Base-by-base conservation (phyloP, 2,797 vertebrate species). In the Pitangus sulphuratus region DNA sequence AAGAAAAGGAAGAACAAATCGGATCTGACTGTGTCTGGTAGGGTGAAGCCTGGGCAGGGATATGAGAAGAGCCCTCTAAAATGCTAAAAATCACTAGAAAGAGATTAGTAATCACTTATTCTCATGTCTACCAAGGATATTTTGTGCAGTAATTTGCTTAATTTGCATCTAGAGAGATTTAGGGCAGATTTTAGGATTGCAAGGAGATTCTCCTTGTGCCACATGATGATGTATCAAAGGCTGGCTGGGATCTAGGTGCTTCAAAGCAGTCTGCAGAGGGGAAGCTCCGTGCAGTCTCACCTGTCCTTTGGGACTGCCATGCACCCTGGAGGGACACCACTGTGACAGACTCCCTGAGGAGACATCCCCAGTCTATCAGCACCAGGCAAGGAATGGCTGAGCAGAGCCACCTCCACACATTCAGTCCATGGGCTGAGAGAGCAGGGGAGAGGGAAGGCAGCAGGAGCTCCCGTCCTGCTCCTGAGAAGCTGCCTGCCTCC, bases 151-250 rank as follows among this genome's bases (percentile, higher is more conserved):
- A 85, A 91, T 65, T 77, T 51, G 12, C 33, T 85, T 83, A 30
- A 85, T 91, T 93, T 94, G 31, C 72, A 77, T 74, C 53, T 24
- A 8, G 22, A 80, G 76, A 91, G 47, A 85, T 83, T 94, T 83
- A 31, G 62, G 62, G 22, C 64, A 58, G 44, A 48, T 60, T 80
- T 83, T 87, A 71, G 56, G 44, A 70, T 33, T 85, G 60, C 64
- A 66, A 69, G 21, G 50, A 79, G 82, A 74, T 83, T 72, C 77
- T 69, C 33, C 68, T 51, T 66, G 68, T 56, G 21, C 62, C 50
- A 47, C 9, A 39, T 13, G 24, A 31, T 9, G 39, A 24, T 19
- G 11, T n/a, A n/a, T 37, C 33, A 33, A 66, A 90, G 54, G 26
- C 39, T 64, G 50, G 6, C 64, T 77, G 50, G 44, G 72, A 56